Percentiles rank a stretch among this genome's conserved stretches.
Conservation (phyloP, 2,113 vertebrate species). For the Bufo gargarizans region DNA sequence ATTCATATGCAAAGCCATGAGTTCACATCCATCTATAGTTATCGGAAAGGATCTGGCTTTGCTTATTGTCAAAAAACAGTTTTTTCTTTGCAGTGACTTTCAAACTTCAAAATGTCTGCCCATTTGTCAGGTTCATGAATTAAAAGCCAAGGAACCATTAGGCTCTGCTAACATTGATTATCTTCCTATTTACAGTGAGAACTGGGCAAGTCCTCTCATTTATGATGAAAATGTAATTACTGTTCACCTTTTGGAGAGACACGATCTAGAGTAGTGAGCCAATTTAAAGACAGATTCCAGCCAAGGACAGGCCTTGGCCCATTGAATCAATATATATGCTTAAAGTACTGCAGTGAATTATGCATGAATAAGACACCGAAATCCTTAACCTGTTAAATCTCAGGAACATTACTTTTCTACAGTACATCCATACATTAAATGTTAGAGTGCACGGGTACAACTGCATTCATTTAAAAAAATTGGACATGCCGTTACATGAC, state of each 20-base stretch:
- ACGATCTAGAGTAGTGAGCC: slow-evolving; percentile 22
- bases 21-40: background rate
- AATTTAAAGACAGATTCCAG: slow-evolving; percentile 46
- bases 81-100: slow-evolving; percentile 49
- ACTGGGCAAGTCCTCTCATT: slow-evolving; percentile 50
- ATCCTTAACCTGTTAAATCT: slow-evolving; percentile 23
- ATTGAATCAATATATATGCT: slow-evolving; percentile 25
- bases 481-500: too few species aligned
- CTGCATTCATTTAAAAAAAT: too few species aligned
- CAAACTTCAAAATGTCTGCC: slow-evolving; percentile 26
- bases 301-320: slow-evolving; percentile 31
- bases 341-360: slow-evolving; percentile 26
- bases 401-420: background rate
- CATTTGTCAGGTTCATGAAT: slow-evolving; percentile 39
- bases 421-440: background rate
- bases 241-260: slow-evolving; percentile 50
- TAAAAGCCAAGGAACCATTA: slow-evolving; percentile 41
- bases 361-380: background rate
- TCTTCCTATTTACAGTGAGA: slow-evolving; percentile 47
- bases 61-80: slow-evolving; percentile 22
- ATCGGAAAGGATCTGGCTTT: background rate
- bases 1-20: background rate
- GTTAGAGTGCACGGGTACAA: background rate
- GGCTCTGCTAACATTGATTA: slow-evolving; percentile 45
- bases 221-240: slow-evolving; percentile 56